Base-by-base conservation (phyloP, 2,797 vertebrate genomes). In the Tympanoctomys barrerae region DNA sequence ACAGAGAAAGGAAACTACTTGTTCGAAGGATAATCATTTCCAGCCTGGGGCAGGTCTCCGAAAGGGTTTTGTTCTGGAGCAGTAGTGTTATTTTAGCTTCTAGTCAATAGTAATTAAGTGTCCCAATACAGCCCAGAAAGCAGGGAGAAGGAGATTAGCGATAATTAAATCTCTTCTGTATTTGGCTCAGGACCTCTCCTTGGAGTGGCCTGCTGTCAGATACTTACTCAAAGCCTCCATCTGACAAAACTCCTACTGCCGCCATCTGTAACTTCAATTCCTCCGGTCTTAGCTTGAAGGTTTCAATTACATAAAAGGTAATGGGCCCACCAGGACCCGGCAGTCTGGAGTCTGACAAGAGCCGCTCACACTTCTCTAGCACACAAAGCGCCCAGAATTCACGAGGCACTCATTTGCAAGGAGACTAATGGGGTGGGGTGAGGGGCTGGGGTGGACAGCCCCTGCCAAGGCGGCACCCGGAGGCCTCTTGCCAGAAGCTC, bases 401-500 rank as follows among this genome's bases (percentile, higher is more conserved):
- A 57, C 13, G 11, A 0, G 0, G 66, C 31, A 6, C 18, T 70
- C 49, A 11, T 78, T 42, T 83, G 71, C 0, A 1, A 96, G 92
- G 2, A 80, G 62, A 7, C 94, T 73, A 42, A 77, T 21, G 4
- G 39, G 39, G 22, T 22, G n/a, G 18, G 12, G 26, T 16, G 71
- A 0, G 95, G 90, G 77, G 80, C 73, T 3, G 81, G 90, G 22
- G 78, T 31, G 39, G 59, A 82, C 33, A 18, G 83, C 88, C 94
- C 89, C 73, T 12, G 96, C 96, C 95, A 97, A 88, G 92, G 94
- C 86, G 71, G 62, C 80, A 92, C 96, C 82, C 93, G 57, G 77
- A 90, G 85, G 92, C 94, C 97, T 94, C 93, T 97, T 93, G 49
- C 26, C 89, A 97, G 79, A 70, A 93, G 89, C 71, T 94, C 96